Base-by-base conservation (phyloP, 2,113 vertebrate species). In the Myiozetetes cayanensis region DNA sequence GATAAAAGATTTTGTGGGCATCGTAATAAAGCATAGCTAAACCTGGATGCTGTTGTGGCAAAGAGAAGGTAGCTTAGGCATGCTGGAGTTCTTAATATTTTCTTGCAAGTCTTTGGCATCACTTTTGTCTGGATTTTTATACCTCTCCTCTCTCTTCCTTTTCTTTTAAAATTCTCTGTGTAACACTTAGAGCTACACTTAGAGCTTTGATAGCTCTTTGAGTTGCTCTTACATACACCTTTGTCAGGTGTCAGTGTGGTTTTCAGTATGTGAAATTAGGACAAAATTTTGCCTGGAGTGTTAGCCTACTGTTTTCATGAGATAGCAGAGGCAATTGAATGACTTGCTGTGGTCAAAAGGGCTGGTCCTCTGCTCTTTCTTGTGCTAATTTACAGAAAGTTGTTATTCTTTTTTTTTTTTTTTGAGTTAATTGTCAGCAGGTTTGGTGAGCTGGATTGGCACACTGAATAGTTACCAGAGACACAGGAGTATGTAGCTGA, bases 51-150 rank as follows among this genome's bases (percentile, higher is more conserved):
- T 76, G 33, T 86, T 83, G 81, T 70, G 77, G 55, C 30, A 63
- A 35, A 80, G 71, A 74, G 50, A 71, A 90, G 67, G 79, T 80
- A 85, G 55, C 31, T 35, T 56, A 96, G 93, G 37, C 63, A 59
- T 70, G 77, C 77, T 94, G 85, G 59, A 93, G 33, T 74, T 80
- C 61, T 88, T 89, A 20, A 35, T 80, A 30, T 79, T 94, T 93
- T 71, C 93, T 91, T 93, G 85, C 91, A 95, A 47, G 49, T 93
- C 85, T 94, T 97, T 91, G 90, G 43, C 85, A 85, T 96, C 0
- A 4, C 85, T 96, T 89, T 93, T 89, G 50, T 88, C 85, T 95
- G 75, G 50, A 67, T 93, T 95, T 96, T 97, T 85, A 90, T 83
- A 88, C 63, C 24, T 93, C 59, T 22, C 46, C 71, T 91, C 37